Evolutionary conservation across 2,113 vertebrate species (phyloP).

Genomic region (Asarcornis scutulata): DNA sequence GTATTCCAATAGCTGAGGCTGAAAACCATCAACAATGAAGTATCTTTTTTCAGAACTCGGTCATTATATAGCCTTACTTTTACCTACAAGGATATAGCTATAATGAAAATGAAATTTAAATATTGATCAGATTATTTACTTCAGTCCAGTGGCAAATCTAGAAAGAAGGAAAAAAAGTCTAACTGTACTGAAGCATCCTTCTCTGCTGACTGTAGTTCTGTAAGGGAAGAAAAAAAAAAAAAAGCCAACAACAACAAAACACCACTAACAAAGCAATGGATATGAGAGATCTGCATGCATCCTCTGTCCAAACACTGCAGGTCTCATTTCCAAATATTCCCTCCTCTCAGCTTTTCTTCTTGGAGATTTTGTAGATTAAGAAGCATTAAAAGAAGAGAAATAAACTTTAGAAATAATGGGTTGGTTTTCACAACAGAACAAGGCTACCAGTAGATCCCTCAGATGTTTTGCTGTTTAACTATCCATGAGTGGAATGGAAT

Average conservation of each 20-base stretch:
- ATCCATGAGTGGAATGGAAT: neutral
- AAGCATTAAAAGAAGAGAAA: neutral
- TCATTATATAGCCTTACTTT: neutral
- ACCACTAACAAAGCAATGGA: neutral
- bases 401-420: neutral
- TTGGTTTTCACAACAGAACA: neutral
- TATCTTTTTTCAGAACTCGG: neutral
- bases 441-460: neutral
- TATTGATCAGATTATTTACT: neutral
- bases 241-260: too few species aligned
- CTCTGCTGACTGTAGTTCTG: neutral
- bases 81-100: neutral
- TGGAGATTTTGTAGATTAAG: neutral
- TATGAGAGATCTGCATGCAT: neutral
- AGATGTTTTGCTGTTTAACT: neutral
- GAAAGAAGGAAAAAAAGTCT: neutral
- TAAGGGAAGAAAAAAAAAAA: neutral
- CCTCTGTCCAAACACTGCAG: neutral
- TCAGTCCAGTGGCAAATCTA: neutral
- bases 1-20: neutral
- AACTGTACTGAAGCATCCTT: neutral
- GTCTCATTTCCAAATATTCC: fast-evolving
- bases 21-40: neutral
- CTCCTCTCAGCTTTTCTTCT: neutral
- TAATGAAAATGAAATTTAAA: neutral